Evolutionary conservation across 2,888 invertebrate genomes (phyloP).

Genomic region (Furcula furcula): DNA sequence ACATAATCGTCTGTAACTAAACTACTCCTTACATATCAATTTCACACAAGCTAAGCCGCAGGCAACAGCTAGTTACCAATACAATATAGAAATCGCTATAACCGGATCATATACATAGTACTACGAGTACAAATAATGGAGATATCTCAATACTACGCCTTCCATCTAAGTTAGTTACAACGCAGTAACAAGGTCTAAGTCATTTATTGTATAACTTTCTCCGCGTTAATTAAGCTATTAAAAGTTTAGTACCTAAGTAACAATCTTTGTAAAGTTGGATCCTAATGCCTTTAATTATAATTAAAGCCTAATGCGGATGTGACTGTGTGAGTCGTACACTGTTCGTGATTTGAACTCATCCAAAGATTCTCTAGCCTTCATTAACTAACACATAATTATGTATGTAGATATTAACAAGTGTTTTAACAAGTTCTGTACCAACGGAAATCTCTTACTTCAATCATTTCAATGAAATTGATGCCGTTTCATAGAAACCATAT

Average conservation of each 20-base stretch:
- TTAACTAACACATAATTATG: no score
- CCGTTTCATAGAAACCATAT: no score
- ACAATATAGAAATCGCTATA: constrained; percentile 18
- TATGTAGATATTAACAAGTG: no score
- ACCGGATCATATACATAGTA: constrained; percentile 17
- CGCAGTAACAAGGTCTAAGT: constrained; percentile 14
- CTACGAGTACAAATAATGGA: constrained; percentile 27
- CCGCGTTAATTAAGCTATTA: constrained; percentile 31
- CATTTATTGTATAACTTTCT: constrained; percentile 27
- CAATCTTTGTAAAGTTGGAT: constrained; percentile 21
- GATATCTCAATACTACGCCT: constrained; percentile 21
- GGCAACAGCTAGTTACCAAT: no score
- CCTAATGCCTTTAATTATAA: no score
- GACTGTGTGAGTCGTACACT: constrained; percentile 11
- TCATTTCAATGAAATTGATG: no score
- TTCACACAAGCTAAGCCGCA: no score
- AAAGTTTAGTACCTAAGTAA: constrained; percentile 20
- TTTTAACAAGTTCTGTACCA: no score
- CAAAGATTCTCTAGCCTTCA: no score
- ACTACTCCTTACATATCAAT: no score
- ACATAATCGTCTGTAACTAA: no score
- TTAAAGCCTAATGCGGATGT: constrained; percentile 18
- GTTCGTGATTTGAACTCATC: constrained; percentile 1
- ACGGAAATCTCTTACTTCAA: no score
- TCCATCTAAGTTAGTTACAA: constrained; percentile 10